Percentiles rank a stretch among this genome's conserved stretches.
Evolutionary conservation across 2,113 vertebrate genomes (phyloP).

Genomic region (Microcebus murinus): DNA sequence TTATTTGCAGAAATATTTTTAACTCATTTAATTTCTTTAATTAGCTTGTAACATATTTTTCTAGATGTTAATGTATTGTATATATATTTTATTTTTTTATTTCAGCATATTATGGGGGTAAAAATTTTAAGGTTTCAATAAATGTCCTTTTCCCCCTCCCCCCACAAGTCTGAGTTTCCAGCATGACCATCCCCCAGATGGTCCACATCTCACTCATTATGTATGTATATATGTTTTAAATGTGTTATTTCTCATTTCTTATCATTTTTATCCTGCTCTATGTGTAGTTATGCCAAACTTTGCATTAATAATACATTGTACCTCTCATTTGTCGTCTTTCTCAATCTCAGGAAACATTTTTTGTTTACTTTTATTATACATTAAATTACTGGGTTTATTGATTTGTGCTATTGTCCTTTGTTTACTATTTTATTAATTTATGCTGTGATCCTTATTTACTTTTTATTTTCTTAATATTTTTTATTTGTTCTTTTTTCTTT

Average conservation of each 20-base stretch:
- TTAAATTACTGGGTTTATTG: background rate
- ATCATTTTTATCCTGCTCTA: background rate
- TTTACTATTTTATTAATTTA: background rate
- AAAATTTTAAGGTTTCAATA: too few species aligned
- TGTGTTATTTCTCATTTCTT: background rate
- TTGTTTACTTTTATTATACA: background rate
- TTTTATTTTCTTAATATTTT: background rate
- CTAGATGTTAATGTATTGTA: background rate
- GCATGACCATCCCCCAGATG: too few species aligned
- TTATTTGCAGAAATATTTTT: background rate
- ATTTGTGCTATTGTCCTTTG: background rate
- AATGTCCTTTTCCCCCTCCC: too few species aligned
- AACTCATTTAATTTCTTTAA: background rate
- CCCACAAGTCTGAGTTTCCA: too few species aligned
- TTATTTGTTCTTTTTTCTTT: background rate
- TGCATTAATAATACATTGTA: background rate
- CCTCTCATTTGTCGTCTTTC: background rate
- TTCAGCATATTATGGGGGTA: too few species aligned
- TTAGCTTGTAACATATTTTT: background rate
- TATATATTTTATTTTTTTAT: too few species aligned
- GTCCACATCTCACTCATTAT: too few species aligned
- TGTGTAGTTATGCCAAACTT: background rate
- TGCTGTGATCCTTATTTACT: background rate
- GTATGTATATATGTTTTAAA: background rate
- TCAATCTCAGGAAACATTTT: background rate